These are phyloP conservation scores for Ormyrus rosae DNA, from an alignment of 2,888 invertebrate species.

Conservation along the genomic window DNA sequence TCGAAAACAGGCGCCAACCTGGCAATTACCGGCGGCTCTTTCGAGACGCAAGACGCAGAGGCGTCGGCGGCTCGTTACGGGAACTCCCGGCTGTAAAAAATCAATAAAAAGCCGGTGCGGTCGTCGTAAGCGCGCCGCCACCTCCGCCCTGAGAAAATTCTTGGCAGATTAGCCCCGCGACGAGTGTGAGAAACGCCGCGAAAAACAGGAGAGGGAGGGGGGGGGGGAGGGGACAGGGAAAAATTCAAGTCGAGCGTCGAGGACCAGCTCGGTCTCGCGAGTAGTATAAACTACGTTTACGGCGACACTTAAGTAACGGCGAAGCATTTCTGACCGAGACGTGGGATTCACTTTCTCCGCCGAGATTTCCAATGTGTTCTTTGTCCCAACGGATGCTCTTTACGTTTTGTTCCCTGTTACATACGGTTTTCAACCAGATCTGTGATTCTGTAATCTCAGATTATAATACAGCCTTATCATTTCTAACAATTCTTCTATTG, in stretches of 20 bases:
- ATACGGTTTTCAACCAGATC: too few relatives aligned
- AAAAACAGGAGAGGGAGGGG: neutral
- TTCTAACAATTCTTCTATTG: too few relatives aligned
- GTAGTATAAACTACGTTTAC: conserved; percentile 55
- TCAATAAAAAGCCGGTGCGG: conserved; percentile 41
- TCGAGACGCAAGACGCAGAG: too few relatives aligned
- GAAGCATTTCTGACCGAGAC: too few relatives aligned
- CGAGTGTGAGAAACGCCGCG: neutral
- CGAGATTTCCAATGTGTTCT: too few relatives aligned
- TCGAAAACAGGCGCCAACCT: too few relatives aligned
- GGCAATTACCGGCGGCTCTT: too few relatives aligned
- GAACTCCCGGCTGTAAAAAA: conserved; percentile 32
- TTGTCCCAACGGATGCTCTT: too few relatives aligned
- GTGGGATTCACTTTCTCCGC: too few relatives aligned
- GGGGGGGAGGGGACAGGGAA: neutral
- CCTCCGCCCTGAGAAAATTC: conserved; percentile 40
- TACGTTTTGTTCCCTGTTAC: too few relatives aligned
- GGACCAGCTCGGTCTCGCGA: conserved; percentile 1
- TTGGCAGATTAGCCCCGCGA: conserved; percentile 45
- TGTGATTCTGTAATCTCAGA: too few relatives aligned
- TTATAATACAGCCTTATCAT: too few relatives aligned
- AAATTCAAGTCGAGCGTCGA: conserved; percentile 4
- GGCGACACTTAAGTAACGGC: conserved; percentile 10
- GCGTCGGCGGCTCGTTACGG: conserved; percentile 3
- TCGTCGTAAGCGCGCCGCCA: conserved; percentile 29